These are phyloP conservation scores for Trichonephila inaurata DNA, from an alignment of 1,140 invertebrate genomes.

Conservation along the genomic window DNA sequence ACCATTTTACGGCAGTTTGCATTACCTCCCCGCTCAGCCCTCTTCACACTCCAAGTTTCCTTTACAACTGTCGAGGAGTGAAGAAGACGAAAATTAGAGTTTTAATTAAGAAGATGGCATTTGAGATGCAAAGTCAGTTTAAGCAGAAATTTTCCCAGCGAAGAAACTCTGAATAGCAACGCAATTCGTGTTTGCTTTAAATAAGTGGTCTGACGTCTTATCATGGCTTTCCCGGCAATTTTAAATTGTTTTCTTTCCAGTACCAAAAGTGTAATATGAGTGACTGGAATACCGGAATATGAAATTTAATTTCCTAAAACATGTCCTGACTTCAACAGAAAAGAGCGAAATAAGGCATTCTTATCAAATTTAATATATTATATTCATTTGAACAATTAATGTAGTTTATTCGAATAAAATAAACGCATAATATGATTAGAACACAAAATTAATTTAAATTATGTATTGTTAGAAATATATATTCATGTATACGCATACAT, in stretches of 20 bases:
- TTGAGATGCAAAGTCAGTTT: not conserved
- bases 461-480: too few relatives aligned
- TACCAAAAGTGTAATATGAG: not conserved
- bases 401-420: too few relatives aligned
- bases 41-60: not conserved
- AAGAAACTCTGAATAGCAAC: not conserved
- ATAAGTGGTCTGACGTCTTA: not conserved
- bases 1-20: not conserved
- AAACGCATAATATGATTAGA: too few relatives aligned
- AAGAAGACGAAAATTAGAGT: constrained; percentile 6
- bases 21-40: not conserved
- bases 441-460: too few relatives aligned
- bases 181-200: not conserved
- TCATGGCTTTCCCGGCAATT: not conserved
- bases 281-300: not conserved
- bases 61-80: not conserved
- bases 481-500: too few relatives aligned
- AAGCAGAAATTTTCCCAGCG: not conserved
- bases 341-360: too few relatives aligned
- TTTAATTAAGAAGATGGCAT: constrained; percentile 28
- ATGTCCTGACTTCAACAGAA: too few relatives aligned
- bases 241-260: not conserved
- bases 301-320: not conserved
- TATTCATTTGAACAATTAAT: too few relatives aligned
- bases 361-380: too few relatives aligned